These are phyloP conservation scores for Babylonia areolata DNA, from an alignment of 1,140 invertebrate species.

Conservation along the genomic window DNA sequence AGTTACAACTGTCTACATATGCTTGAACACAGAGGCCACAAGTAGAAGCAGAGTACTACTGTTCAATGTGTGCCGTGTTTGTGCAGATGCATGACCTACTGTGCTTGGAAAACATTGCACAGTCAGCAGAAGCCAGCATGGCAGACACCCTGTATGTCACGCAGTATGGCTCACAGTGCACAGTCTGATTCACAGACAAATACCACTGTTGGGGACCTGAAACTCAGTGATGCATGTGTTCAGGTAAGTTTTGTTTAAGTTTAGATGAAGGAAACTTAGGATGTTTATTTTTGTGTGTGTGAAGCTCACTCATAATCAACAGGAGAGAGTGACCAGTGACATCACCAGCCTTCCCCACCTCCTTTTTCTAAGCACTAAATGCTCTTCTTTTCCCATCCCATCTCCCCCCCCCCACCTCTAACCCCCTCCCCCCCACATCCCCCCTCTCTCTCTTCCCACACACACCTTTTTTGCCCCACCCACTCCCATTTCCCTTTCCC, in stretches of 20 bases:
- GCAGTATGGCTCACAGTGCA: not conserved
- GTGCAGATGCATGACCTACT: not conserved
- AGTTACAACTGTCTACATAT: not conserved
- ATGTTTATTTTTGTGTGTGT: not conserved
- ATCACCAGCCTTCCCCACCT: too few species aligned
- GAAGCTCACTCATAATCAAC: too few species aligned
- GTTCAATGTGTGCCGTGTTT: not conserved
- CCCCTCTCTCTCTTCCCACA: too few species aligned
- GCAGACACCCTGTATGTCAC: not conserved
- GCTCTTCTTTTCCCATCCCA: too few species aligned
- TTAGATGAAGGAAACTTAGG: too few species aligned
- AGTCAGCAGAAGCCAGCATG: not conserved
- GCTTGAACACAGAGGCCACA: not conserved
- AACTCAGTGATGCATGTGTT: constrained; percentile 55
- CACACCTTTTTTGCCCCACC: too few species aligned
- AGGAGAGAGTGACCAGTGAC: too few species aligned
- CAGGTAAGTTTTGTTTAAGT: constrained; percentile 31
- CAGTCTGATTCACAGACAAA: not conserved
- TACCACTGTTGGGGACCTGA: constrained; percentile 33
- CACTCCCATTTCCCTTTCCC: too few species aligned
- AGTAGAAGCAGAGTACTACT: not conserved
- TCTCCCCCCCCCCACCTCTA: too few species aligned
- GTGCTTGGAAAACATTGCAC: not conserved
- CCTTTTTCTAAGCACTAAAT: too few species aligned
- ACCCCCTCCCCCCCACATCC: too few species aligned